phyloP scores from a whole-genome alignment of 2,888 invertebrate species.

The Junonia oenone region DNA sequence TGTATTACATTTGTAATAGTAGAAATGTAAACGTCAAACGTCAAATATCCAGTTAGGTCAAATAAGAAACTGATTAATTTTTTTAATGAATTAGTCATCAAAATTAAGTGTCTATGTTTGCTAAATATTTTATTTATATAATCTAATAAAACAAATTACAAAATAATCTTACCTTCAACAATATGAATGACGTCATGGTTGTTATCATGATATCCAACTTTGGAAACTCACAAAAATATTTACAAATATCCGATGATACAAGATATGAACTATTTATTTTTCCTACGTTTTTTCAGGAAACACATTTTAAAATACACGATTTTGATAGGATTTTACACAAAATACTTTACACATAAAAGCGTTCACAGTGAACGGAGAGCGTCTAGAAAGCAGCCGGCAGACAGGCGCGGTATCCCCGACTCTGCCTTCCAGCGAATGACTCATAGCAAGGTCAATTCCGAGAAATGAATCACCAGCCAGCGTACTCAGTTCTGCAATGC shows the following conservation, averaged over 20 bases:
- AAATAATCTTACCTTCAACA: conserved; percentile 64
- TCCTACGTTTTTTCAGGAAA: conserved; percentile 42
- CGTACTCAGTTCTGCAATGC: conserved; percentile 71
- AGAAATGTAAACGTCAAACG: conserved; percentile 55
- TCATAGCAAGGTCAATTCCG: conserved; percentile 81
- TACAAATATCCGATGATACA: conserved; percentile 40
- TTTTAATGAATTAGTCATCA: conserved; percentile 32
- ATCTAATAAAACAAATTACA: conserved; percentile 11
- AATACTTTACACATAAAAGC: conserved; percentile 43
- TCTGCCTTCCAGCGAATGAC: conserved; percentile 80
- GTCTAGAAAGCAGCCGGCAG: conserved; percentile 74
- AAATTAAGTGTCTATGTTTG: conserved; percentile 4
- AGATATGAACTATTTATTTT: conserved; percentile 41
- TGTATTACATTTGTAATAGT: conserved; percentile 16
- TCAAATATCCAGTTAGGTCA: conserved; percentile 50
- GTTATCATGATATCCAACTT: conserved; percentile 77
- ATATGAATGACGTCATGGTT: conserved; percentile 79
- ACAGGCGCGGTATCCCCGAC: conserved; percentile 80
- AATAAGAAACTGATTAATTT: conserved; percentile 63
- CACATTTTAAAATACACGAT: conserved; percentile 51
- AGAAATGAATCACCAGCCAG: conserved; percentile 79
- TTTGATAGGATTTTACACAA: conserved; percentile 41
- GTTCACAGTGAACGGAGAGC: conserved; percentile 59
- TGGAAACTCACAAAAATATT: conserved; percentile 58
- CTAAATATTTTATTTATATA: conserved; percentile 5